These are phyloP conservation scores for Pocillopora damicornis DNA, from an alignment of 64 coral and sea anemone species.

Conservation along the genomic window DNA sequence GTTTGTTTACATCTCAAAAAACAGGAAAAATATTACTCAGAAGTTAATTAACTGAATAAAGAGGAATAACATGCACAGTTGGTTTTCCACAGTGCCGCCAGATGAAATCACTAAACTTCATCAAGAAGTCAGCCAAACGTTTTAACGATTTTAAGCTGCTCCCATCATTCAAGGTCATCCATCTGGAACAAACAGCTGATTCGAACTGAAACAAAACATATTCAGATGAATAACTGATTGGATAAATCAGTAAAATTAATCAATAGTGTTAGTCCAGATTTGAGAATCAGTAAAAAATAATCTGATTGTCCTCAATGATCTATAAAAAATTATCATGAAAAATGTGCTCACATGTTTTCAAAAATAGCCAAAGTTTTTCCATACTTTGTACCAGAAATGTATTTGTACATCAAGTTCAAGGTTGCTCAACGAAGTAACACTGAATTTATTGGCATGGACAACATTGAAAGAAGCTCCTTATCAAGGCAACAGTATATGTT, in stretches of 20 bases:
- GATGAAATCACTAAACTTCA: conserved; percentile 25
- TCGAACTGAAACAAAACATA: background rate
- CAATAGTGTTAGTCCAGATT: background rate
- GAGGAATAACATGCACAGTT: conserved; percentile 7
- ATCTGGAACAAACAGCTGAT: conserved; percentile 9
- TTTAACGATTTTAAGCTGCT: conserved; percentile 3
- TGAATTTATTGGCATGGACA: no score
- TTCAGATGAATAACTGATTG: background rate
- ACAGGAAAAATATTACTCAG: no score
- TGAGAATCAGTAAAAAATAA: background rate
- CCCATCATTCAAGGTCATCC: conserved; percentile 31
- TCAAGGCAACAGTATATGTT: no score
- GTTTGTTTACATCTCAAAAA: no score
- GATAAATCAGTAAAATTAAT: background rate
- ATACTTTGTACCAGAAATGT: no score
- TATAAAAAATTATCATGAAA: no score
- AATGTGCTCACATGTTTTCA: no score
- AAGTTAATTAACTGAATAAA: background rate
- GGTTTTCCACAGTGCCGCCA: conserved; percentile 21
- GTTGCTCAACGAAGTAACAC: no score
- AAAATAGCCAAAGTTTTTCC: no score
- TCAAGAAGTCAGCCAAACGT: conserved; percentile 30
- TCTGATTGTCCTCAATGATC: no score
- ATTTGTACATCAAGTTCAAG: no score
- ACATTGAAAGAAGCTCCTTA: no score